Evolutionary conservation across 2,113 vertebrate genomes (phyloP), one percentile per base, ranked within the genome.

Genomic region (Pholis gunnellus): DNA sequence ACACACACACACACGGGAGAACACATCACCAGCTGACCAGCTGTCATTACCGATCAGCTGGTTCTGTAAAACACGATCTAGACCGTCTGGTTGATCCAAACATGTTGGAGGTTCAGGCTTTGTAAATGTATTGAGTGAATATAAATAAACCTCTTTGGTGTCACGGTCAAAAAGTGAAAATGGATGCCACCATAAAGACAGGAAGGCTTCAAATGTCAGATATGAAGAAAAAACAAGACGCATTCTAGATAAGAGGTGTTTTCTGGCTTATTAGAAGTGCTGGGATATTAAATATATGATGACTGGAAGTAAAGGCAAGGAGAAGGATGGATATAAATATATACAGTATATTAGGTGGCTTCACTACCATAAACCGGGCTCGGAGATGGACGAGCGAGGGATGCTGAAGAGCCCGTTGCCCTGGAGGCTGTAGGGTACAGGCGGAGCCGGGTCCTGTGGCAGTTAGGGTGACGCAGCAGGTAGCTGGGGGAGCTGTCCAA

Each of bases 391-490:
- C 4, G 44, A 14, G 14, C 1, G 44, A 17, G 3, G 48, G 85
- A 79, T 77, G 80, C 60, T 78, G 42, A 59, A 34, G 61, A 17
- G 31, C 57, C 65, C 40, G 25, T 54, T 72, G 29, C 27, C 36
- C 40, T 25, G 38, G 67, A 85, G 87, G 60, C 67, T 31, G 31
- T 73, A 75, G 34, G 22, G 40, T 67, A 31, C 40, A 50, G 54
- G 59, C 75, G 48, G 25, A 81, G 73, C 57, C 17, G 84, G 73
- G 64, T 67, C 61, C 80, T 73, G 79, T 54, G 78, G 83, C 79
- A 73, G 82, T 71, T 89, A 83, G 87, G 83, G 88, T 56, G 74
- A 85, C 93, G 84, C 93, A 94, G 92, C 91, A 94, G 92, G 94
- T 91, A 92, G 89, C 88, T 83, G 59, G 82, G 86, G 88, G 93